phyloP scores from a whole-genome alignment of 2,888 invertebrate genomes.

The Andrena chrysosceles region DNA sequence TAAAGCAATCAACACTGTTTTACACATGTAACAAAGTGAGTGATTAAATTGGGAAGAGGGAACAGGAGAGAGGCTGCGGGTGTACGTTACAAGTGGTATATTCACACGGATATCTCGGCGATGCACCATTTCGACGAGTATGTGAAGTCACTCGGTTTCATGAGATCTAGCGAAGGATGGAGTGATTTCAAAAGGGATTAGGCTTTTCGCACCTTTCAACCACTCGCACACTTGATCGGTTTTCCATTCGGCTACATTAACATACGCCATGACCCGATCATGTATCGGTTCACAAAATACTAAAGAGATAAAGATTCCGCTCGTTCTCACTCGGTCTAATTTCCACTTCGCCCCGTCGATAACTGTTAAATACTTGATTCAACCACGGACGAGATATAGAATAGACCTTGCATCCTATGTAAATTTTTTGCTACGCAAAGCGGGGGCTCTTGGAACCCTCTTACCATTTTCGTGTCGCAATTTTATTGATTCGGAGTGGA shows the following conservation, averaged over 20 bases:
- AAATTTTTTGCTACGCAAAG: not conserved
- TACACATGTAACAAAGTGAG: constrained; percentile 44
- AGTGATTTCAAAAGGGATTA: constrained; percentile 8
- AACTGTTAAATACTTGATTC: constrained; percentile 47
- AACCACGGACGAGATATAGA: not conserved
- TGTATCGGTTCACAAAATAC: constrained; percentile 57
- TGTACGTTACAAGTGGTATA: constrained; percentile 27
- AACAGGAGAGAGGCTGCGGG: constrained; percentile 6
- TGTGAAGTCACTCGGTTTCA: constrained; percentile 1
- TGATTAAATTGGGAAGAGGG: constrained; percentile 15
- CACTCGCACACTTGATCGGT: constrained; percentile 96
- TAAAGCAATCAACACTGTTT: constrained; percentile 51
- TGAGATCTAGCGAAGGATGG: not conserved
- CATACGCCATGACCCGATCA: constrained; percentile 89
- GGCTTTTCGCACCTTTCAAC: constrained; percentile 90
- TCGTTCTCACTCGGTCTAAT: constrained; percentile 53
- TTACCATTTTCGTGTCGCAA: too few species aligned
- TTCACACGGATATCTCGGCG: constrained; percentile 39
- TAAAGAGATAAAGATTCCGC: constrained; percentile 52
- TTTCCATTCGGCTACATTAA: constrained; percentile 95
- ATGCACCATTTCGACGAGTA: constrained; percentile 19
- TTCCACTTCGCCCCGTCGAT: constrained; percentile 58
- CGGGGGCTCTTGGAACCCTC: not conserved
- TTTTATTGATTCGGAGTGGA: too few species aligned
- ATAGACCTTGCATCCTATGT: not conserved